phyloP scores from a whole-genome alignment of 2,797 vertebrate genomes.

The Channallabes apus region DNA sequence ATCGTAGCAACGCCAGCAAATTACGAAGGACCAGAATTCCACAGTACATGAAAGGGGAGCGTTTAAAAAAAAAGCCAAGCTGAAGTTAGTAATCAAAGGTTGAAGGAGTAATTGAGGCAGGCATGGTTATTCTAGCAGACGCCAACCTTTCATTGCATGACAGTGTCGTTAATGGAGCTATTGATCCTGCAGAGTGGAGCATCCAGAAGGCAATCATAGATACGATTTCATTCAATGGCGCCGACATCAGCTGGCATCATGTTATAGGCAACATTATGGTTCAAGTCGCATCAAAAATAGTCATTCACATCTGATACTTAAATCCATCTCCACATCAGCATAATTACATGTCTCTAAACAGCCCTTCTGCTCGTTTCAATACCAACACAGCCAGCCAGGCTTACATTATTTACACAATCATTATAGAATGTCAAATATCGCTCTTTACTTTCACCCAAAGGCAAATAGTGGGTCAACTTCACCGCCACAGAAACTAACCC shows the following conservation, averaged over 20 bases:
- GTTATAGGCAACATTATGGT: conserved; percentile 75
- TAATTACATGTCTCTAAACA: conserved; percentile 75
- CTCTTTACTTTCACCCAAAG: conserved; percentile 48
- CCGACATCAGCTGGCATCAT: conserved; percentile 78
- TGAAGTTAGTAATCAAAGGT: conserved; percentile 84
- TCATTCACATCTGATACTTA: conserved; percentile 81
- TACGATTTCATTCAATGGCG: conserved; percentile 74
- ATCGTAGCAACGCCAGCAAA: conserved; percentile 77
- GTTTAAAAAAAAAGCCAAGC: conserved; percentile 69
- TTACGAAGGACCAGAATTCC: conserved; percentile 77
- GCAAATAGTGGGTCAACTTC: conserved; percentile 52
- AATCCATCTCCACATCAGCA: conserved; percentile 76
- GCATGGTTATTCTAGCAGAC: conserved; percentile 76
- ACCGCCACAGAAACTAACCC: conserved; percentile 40
- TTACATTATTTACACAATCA: conserved; percentile 52
- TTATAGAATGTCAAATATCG: conserved; percentile 53
- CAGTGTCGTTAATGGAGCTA: conserved; percentile 81
- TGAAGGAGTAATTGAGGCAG: conserved; percentile 79
- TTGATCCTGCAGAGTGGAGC: conserved; percentile 79
- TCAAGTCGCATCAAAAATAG: conserved; percentile 81
- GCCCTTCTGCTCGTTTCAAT: conserved; percentile 75
- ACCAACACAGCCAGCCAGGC: conserved; percentile 65
- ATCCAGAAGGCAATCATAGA: conserved; percentile 83
- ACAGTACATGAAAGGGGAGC: conserved; percentile 61
- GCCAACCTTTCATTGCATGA: conserved; percentile 78